A percentile compares a stretch with the other conserved stretches of the same genome.
These are phyloP conservation scores for Palythoa grandiflora DNA, from an alignment of 92 coral and sea anemone genomes.

Conservation along the genomic window DNA sequence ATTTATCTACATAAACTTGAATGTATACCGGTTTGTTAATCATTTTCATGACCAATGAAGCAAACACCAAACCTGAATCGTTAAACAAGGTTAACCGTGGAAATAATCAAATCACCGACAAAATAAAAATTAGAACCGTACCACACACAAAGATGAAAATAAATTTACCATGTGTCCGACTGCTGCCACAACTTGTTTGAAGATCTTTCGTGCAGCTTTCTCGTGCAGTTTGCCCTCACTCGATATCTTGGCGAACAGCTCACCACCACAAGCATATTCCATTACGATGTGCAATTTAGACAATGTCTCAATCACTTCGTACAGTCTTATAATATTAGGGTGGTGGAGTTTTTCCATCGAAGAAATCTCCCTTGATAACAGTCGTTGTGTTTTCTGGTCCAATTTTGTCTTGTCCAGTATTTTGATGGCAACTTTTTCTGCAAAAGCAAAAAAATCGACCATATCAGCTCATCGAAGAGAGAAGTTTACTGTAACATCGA, in stretches of 20 bases:
- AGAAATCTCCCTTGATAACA: constrained; percentile 95
- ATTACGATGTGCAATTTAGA: constrained; percentile 92
- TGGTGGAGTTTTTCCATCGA: constrained; percentile 98
- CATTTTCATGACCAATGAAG: neutral
- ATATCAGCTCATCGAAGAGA: neutral
- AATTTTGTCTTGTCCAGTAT: constrained; percentile 97
- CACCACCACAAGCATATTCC: constrained; percentile 99
- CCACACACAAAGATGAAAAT: neutral
- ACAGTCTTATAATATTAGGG: constrained; percentile 93
- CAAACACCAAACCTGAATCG: neutral
- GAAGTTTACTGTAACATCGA: neutral
- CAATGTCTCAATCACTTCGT: constrained; percentile 97
- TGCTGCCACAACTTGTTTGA: constrained; percentile 91
- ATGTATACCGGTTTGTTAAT: neutral
- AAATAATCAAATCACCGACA: constrained; percentile 14
- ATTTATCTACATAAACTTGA: neutral
- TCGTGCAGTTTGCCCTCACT: constrained; percentile 95
- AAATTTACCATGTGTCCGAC: constrained; percentile 95
- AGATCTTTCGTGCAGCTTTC: constrained; percentile 81
- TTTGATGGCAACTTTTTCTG: constrained; percentile 98
- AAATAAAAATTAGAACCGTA: neutral
- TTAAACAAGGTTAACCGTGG: neutral
- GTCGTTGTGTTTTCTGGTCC: constrained; percentile 94
- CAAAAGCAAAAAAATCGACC: constrained; percentile 38
- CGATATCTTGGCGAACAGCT: constrained; percentile 96